Base-by-base conservation (phyloP, 2,113 vertebrate species). In the Silurus asotus region DNA sequence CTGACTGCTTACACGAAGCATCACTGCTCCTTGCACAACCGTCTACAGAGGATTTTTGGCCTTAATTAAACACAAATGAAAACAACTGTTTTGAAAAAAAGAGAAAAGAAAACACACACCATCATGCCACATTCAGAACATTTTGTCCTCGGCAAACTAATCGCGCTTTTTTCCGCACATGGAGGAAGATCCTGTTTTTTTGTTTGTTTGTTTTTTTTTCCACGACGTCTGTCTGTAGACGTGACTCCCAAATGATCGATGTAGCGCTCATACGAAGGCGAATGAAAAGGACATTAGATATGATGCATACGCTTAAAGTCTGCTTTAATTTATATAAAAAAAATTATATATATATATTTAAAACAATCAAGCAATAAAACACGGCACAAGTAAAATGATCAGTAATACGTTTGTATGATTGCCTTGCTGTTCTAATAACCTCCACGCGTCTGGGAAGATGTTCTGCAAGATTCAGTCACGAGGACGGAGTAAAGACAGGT, bases 281-380 rank as follows among this genome's bases (percentile, higher is more conserved):
- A 85, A 79, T 55, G 51, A 64, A 75, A 78, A 74, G 76, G 17
- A 77, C 62, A 78, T 78, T 56, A 79, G 77, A 80, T 61, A 28
- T 61, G 56, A 61, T 5, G 19, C 28, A 23, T 23, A 7, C 48
- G 77, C 61, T 90, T 84, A 92, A 95, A 94, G 94, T 92, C 94
- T 90, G 92, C 93, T 92, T 91, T 91, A 93, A 93, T 92, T 1
- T 37, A 37, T 37, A 37, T 37, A 37, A 37, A 37, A 1, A 37
- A 37, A 37, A 37, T n/a, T 37, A 37, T 37, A 37, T 37, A 37
- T 37, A 37, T 37, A 37, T 37, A 37, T 37, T 2, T 37, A 37
- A 37, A 37, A 37, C 1, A 37, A 37, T 37, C 37, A 48, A 67
- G 65, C 5, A 45, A 72, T 72, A 72, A 48, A 48, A 70, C 37